A percentile compares a stretch with the other conserved stretches of the same genome.
phyloP scores from a whole-genome alignment of 2,113 vertebrate genomes.

The Arenaria interpres region DNA sequence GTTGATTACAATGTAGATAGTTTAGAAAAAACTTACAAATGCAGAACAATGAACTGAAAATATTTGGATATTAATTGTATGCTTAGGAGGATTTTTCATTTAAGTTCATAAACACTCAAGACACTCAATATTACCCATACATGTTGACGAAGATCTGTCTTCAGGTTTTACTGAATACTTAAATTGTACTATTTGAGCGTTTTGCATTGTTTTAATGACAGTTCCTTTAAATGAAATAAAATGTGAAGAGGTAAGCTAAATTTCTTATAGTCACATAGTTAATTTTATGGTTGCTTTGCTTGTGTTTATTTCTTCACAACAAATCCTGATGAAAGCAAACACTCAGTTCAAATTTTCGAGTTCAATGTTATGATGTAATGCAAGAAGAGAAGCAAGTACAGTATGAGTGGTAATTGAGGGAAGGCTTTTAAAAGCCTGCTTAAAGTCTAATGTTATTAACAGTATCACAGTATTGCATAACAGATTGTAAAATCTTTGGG shows the following conservation, averaged over 20 bases:
- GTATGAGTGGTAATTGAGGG: background rate
- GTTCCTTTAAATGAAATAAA: background rate
- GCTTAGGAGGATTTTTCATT: background rate
- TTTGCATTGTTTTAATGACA: background rate
- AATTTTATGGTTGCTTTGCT: background rate
- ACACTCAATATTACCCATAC: background rate
- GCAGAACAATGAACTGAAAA: background rate
- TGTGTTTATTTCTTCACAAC: background rate
- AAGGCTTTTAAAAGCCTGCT: background rate
- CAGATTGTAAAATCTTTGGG: background rate
- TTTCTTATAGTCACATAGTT: background rate
- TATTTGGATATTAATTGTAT: background rate
- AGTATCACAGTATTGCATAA: background rate
- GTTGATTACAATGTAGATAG: background rate
- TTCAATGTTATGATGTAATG: background rate
- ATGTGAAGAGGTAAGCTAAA: background rate
- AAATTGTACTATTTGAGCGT: background rate
- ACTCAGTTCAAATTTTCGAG: background rate
- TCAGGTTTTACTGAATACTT: background rate
- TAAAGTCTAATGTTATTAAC: background rate
- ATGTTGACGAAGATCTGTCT: background rate
- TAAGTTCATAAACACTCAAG: background rate
- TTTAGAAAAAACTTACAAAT: background rate
- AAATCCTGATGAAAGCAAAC: background rate
- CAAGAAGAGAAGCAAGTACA: background rate